Conservation (phyloP, 2,113 vertebrate genomes). For the Peromyscus californicus region DNA sequence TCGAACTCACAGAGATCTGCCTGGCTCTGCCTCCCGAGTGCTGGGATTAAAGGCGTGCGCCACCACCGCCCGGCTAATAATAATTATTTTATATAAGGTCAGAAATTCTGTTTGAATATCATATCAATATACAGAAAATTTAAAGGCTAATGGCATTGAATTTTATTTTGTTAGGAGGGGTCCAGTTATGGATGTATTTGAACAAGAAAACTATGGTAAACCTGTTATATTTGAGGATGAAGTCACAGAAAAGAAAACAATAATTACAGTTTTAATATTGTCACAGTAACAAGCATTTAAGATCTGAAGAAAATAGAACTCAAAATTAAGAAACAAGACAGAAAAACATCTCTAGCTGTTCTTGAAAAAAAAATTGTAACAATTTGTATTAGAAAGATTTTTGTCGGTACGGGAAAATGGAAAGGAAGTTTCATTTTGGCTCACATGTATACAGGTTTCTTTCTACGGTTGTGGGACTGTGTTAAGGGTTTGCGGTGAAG, state of each 20-base stretch:
- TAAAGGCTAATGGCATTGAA: neutral
- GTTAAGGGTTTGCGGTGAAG: neutral
- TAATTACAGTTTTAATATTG: neutral
- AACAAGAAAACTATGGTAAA: neutral
- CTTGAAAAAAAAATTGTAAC: neutral
- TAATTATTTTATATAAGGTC: neutral
- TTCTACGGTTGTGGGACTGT: too few species aligned
- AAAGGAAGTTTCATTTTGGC: neutral
- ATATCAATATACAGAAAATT: neutral
- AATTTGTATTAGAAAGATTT: neutral
- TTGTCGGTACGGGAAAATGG: neutral
- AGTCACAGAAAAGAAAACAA: neutral
- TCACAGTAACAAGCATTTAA: neutral
- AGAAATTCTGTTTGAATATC: neutral
- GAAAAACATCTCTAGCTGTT: neutral
- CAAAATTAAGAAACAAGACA: neutral
- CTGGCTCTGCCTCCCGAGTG: too few species aligned
- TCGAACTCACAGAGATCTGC: too few species aligned
- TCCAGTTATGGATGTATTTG: neutral
- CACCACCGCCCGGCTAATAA: too few species aligned
- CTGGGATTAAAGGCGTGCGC: too few species aligned
- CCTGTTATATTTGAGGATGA: neutral
- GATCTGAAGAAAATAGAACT: neutral
- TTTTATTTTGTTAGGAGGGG: neutral
- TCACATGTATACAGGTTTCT: neutral